These are phyloP conservation scores for Trichogramma evanescens DNA, from an alignment of 2,888 invertebrate genomes.

Conservation along the genomic window DNA sequence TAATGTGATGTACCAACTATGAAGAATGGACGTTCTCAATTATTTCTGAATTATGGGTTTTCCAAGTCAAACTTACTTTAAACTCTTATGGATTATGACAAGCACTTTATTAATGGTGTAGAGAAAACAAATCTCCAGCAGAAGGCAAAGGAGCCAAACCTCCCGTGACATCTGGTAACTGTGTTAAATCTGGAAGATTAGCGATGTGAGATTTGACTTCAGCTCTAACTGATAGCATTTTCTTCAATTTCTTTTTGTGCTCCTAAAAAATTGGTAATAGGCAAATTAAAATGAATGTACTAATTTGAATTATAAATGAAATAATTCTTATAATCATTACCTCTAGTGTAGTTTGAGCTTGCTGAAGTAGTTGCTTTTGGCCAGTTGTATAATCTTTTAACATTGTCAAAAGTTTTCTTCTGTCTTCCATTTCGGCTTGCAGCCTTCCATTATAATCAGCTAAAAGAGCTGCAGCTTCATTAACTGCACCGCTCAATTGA, in stretches of 20 bases:
- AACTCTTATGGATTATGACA: not conserved
- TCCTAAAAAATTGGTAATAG: conserved; percentile 58
- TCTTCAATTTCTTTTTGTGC: conserved; percentile 81
- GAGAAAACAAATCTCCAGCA: conserved; percentile 87
- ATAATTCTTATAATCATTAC: conserved; percentile 49
- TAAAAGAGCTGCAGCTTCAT: conserved; percentile 78
- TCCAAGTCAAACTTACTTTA: no score
- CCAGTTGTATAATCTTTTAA: conserved; percentile 79
- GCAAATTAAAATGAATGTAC: not conserved
- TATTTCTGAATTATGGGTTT: no score
- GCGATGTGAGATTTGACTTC: conserved; percentile 90
- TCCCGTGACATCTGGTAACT: conserved; percentile 86
- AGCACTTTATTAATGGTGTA: conserved; percentile 45
- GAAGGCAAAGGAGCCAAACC: conserved; percentile 89
- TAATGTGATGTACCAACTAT: no score
- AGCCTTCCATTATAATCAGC: conserved; percentile 85
- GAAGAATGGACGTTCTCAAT: no score
- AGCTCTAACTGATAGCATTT: conserved; percentile 76
- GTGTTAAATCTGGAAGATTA: conserved; percentile 86
- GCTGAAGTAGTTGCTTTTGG: conserved; percentile 76
- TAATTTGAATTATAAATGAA: not conserved
- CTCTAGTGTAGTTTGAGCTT: conserved; percentile 81
- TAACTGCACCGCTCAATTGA: conserved; percentile 72
- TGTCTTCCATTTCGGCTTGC: conserved; percentile 80
- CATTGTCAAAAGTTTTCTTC: conserved; percentile 79